Base-by-base conservation (phyloP, 2,888 invertebrate genomes). In the Pristionchus maxplancki region DNA sequence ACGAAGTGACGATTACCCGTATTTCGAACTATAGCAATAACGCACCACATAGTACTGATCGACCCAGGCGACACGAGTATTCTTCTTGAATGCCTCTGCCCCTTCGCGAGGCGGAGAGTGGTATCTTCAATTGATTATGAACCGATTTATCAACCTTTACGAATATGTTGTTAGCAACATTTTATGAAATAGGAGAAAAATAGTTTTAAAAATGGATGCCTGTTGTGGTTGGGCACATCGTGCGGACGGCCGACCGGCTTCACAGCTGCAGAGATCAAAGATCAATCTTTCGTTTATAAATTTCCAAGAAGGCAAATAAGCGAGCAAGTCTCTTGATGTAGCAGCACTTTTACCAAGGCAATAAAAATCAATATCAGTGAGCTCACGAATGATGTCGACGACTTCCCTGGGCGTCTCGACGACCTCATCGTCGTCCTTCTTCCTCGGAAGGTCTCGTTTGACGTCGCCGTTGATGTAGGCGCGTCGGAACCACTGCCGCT, bases 71-170 rank as follows among this genome's bases (percentile, higher is more conserved):
- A 85, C 85, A 6, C 48, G 50, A 11, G 62, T 64, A 31, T 85
- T 85, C 85, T 85, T 85, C 64, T 85, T 85, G 85, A 85, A 64
- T 11, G 85, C 85, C 40, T 85, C 85, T 8, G 85, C 85, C 28
- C 85, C 85, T n/a, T 85, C 64, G 8, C 85, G 62, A 40, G 85
- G 85, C 0, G 85, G 85, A 0, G 85, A 85, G 50, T 85, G 85
- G n/a, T 44, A 40, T 28, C 85, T 53, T 11, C 28, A 40, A 34
- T n/a, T n/a, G 4, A 62, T 62, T n/a, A 44, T 44, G 44, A n/a
- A n/a, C n/a, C 53, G 15, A 53, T 53, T 53, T 15, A 11, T 11
- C 17, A 17, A 48, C 11, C 44, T 48, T 48, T 48, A 48, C 6
- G 13, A 48, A 48, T 48, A n/a, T n/a, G n/a, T n/a, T n/a, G n/a